These are phyloP conservation scores for Chiridota heheva DNA, from an alignment of 35 echinoderm and acorn worm genomes.

Conservation along the genomic window DNA sequence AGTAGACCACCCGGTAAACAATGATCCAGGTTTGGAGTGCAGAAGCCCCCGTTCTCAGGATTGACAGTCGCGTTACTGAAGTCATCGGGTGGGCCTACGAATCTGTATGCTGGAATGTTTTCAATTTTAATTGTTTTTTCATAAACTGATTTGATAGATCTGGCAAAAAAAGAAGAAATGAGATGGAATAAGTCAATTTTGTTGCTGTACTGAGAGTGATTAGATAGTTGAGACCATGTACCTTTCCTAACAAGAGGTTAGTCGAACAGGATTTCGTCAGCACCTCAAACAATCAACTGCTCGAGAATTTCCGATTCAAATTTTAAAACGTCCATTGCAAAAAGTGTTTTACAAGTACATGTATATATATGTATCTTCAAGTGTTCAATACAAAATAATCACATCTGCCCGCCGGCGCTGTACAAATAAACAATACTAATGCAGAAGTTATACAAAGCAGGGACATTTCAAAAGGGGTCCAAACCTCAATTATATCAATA, in stretches of 20 bases:
- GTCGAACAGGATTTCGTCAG: too few species aligned
- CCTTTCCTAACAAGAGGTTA: neutral
- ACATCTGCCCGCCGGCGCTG: too few species aligned
- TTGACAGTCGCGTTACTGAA: slow-evolving; percentile 50
- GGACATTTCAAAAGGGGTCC: too few species aligned
- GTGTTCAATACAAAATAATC: too few species aligned
- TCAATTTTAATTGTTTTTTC: slow-evolving; percentile 44
- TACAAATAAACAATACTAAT: too few species aligned
- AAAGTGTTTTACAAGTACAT: too few species aligned
- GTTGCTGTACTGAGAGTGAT: neutral
- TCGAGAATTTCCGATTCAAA: too few species aligned
- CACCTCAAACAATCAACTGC: too few species aligned
- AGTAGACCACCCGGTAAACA: slow-evolving; percentile 80
- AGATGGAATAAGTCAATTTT: neutral
- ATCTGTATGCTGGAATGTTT: slow-evolving; percentile 48
- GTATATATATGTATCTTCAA: too few species aligned
- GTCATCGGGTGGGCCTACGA: slow-evolving; percentile 39
- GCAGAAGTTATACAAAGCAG: too few species aligned
- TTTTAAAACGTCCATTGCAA: too few species aligned
- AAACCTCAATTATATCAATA: too few species aligned
- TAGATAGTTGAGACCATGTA: neutral
- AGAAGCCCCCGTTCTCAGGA: slow-evolving; percentile 77
- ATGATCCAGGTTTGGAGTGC: slow-evolving; percentile 50
- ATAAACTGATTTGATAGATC: slow-evolving; percentile 53
- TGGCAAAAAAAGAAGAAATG: slow-evolving; percentile 10